Conservation (phyloP, 2,888 invertebrate genomes). For the Hypolimnas misippus region DNA sequence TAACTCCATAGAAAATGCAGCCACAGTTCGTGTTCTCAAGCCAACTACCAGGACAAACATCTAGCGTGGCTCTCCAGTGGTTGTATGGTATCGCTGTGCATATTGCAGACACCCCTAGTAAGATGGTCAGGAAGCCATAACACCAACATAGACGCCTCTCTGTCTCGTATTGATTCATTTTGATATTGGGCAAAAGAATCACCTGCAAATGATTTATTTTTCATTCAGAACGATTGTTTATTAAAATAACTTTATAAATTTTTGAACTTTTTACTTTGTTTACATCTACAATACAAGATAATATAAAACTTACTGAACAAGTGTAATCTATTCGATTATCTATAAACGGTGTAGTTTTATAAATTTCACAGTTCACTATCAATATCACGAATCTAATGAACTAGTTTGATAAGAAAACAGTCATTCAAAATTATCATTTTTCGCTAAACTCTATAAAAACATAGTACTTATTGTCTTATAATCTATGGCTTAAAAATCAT, state of each 20-base stretch:
- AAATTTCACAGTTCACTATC: background rate
- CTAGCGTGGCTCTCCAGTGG: conserved; percentile 87
- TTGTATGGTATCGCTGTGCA: conserved; percentile 86
- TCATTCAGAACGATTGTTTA: background rate
- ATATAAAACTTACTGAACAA: background rate
- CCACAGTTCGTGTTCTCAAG: conserved; percentile 86
- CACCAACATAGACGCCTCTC: conserved; percentile 69
- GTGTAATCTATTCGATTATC: background rate
- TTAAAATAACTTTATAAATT: background rate
- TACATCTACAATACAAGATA: background rate
- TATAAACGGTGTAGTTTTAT: background rate
- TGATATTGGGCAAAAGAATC: conserved; percentile 8
- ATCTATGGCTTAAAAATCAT: background rate
- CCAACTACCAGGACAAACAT: conserved; percentile 84
- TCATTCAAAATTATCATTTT: background rate
- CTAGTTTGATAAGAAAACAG: conserved; percentile 1
- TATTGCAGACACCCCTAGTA: conserved; percentile 67
- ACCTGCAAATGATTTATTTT: background rate
- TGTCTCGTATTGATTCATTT: conserved; percentile 73
- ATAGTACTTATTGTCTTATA: background rate
- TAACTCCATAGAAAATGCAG: conserved; percentile 86
- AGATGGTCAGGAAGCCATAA: conserved; percentile 62
- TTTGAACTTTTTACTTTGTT: background rate
- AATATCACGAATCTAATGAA: background rate
- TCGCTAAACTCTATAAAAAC: background rate